These are phyloP conservation scores for Morus bassanus DNA, from an alignment of 2,797 vertebrate genomes.

Conservation along the genomic window DNA sequence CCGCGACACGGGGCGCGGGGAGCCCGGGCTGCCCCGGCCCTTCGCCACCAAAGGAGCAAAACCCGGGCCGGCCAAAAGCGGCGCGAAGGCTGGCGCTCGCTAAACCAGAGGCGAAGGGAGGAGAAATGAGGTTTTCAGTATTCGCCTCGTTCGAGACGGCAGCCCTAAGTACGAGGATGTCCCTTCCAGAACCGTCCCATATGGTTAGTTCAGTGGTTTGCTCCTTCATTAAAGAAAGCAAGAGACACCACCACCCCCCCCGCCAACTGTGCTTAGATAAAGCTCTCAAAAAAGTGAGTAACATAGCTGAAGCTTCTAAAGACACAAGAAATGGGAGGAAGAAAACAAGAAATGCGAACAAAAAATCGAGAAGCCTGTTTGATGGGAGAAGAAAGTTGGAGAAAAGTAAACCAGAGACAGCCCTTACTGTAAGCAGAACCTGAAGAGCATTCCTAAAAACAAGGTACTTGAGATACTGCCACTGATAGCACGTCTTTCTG, in stretches of 20 bases:
- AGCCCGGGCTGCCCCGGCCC: neutral
- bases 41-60: neutral
- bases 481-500: too few relatives aligned
- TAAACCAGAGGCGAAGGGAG: neutral
- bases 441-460: neutral
- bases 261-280: neutral
- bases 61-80: neutral
- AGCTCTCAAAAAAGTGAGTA: neutral
- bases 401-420: neutral
- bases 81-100: neutral
- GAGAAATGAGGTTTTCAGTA: neutral
- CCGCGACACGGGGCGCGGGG: neutral
- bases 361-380: neutral
- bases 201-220: neutral
- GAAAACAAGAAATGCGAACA: neutral
- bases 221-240: neutral
- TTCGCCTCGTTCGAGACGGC: fast-evolving
- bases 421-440: neutral
- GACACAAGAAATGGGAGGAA: fast-evolving
- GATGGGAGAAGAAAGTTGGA: neutral
- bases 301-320: neutral
- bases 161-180: neutral
- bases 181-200: neutral
- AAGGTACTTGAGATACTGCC: neutral
- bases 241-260: neutral